Conservation (phyloP, 2,888 invertebrate genomes). For the Sympetrum striolatum region DNA sequence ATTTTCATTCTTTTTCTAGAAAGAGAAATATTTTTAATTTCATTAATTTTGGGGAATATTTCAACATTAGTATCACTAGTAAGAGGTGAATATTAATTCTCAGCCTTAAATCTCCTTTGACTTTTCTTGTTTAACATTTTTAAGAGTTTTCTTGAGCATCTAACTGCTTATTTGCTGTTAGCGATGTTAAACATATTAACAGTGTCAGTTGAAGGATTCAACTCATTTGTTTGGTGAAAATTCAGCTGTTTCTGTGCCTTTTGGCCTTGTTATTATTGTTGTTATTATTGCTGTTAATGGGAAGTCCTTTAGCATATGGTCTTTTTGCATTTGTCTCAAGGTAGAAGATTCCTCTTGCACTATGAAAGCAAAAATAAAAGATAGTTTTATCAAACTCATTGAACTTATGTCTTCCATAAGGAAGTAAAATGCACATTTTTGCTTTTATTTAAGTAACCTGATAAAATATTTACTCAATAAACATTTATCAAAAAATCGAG, state of each 20-base stretch:
- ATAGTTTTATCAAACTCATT: background rate
- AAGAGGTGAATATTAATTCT: background rate
- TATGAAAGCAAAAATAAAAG: conserved; percentile 57
- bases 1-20: too few relatives aligned
- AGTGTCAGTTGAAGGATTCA: background rate
- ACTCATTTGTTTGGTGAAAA: background rate
- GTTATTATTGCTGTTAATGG: conserved; percentile 53
- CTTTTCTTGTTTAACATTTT: background rate
- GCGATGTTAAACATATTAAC: too few relatives aligned
- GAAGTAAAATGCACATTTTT: too few relatives aligned
- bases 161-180: too few relatives aligned
- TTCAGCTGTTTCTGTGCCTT: background rate
- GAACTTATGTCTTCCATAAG: background rate
- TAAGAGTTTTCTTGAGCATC: too few relatives aligned
- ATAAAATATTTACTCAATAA: background rate
- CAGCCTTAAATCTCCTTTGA: background rate
- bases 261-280: background rate
- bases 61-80: too few relatives aligned
- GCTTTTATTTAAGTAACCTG: background rate
- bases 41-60: too few relatives aligned
- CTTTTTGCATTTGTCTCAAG: conserved; percentile 84
- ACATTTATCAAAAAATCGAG: too few relatives aligned
- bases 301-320: conserved; percentile 85
- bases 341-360: conserved; percentile 85
- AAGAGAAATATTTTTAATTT: too few relatives aligned